Evolutionary conservation across 2,797 vertebrate species (phyloP).

Genomic region (Linurgus olivaceus): DNA sequence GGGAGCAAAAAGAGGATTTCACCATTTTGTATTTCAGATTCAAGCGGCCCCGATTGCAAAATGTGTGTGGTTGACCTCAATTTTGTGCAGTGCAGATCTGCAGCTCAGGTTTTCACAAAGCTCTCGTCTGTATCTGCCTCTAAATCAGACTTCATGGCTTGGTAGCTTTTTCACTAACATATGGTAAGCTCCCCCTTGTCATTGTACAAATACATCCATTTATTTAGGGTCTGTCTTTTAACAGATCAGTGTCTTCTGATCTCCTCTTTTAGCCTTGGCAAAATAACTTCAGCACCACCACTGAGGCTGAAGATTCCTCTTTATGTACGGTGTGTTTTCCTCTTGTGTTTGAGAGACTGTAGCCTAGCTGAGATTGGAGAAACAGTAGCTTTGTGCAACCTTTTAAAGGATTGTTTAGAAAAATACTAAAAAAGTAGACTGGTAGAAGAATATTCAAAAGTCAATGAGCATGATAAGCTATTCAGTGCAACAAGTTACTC

Average conservation of each 20-base stretch:
- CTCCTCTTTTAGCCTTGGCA: not conserved
- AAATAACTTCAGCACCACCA: not conserved
- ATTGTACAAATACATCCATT: not conserved
- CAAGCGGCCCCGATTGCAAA: not conserved
- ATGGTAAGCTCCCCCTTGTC: not conserved
- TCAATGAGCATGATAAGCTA: not conserved
- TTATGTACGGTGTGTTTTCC: not conserved
- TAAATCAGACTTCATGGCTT: not conserved
- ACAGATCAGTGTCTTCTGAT: not conserved
- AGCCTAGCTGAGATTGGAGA: not conserved
- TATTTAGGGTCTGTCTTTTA: not conserved
- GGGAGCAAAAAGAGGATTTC: not conserved
- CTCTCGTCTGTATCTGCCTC: not conserved
- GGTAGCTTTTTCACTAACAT: not conserved
- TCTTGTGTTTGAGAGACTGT: not conserved
- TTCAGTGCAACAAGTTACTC: not conserved
- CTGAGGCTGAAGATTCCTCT: not conserved
- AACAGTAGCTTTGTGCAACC: not conserved
- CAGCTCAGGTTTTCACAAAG: not conserved
- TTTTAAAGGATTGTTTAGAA: constrained; percentile 16
- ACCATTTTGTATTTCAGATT: not conserved
- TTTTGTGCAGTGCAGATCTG: not conserved
- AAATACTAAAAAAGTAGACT: constrained; percentile 31
- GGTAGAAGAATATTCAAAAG: not conserved
- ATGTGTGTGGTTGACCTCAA: not conserved